phyloP scores from a whole-genome alignment of 1,140 invertebrate species.

The Drosophila pachea region DNA sequence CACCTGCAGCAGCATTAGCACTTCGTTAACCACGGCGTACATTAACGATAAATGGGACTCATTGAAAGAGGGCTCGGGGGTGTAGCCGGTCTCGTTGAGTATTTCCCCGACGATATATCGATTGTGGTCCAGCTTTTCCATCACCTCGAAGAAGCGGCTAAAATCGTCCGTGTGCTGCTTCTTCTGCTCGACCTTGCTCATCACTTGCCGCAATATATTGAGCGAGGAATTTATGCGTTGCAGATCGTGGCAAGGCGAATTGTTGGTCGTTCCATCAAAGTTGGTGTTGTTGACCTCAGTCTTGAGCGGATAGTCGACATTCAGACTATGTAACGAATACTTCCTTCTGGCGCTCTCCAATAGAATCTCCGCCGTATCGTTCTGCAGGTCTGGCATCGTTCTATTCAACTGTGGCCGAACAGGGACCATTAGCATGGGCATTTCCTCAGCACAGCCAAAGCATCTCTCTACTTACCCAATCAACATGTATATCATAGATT shows the following conservation, averaged over 20 bases:
- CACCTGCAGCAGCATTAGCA: conserved; percentile 30
- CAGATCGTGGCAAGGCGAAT: conserved; percentile 13
- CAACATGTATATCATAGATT: no score
- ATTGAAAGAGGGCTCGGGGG: neutral
- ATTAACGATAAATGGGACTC: neutral
- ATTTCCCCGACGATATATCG: neutral
- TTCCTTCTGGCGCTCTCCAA: no score
- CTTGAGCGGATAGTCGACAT: conserved; percentile 38
- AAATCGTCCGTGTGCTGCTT: conserved; percentile 1
- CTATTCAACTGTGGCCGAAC: neutral
- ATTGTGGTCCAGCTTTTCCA: conserved; percentile 33
- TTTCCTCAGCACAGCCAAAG: no score
- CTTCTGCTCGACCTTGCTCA: neutral
- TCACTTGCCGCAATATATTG: neutral
- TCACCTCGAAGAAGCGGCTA: neutral
- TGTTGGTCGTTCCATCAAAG: neutral
- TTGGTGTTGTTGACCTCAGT: neutral
- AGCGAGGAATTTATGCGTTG: conserved; percentile 25
- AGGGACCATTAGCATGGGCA: no score
- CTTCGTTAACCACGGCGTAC: conserved; percentile 27
- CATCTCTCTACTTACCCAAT: no score
- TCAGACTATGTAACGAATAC: neutral
- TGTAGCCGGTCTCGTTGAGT: neutral
- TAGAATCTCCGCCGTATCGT: no score
- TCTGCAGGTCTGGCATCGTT: no score